Base-by-base conservation (phyloP, 2,888 invertebrate species). In the Carcina quercana region DNA sequence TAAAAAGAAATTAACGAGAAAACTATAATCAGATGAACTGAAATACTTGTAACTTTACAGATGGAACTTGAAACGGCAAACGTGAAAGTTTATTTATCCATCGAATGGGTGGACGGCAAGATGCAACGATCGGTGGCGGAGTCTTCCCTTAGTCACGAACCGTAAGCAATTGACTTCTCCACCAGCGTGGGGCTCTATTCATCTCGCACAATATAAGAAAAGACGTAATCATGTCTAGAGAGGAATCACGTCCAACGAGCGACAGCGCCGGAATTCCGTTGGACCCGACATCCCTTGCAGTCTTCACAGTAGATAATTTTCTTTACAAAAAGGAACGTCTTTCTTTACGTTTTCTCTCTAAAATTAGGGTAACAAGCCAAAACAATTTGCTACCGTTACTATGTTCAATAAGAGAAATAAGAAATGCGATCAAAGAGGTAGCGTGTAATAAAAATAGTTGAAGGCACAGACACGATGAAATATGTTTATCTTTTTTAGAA, bases 231-330 rank as follows among this genome's bases (percentile, higher is more conserved):
- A 68, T 72, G 70, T 62, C 74, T 63, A 50, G 59, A 64, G 63
- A 68, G 60, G 66, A 78, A 75, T 75, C 78, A 76, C 78, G 78
- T 78, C 56, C 68, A 65, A 66, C 68, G 63, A 63, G 59, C 67
- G 64, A 66, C 73, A 70, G 61, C 67, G 62, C 75, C 78, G 78
- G 79, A 80, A 74, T 74, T 79, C 79, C 79, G 78, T 58, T 59
- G 59, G 49, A 50, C 58, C 59, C 64, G 54, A 46, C 66, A 53
- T 57, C 55, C 54, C 47, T 47, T 50, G 59, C 57, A 64, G 60
- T 59, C 57, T 54, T 50, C 53, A 44, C 47, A 45, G 53, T 53
- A 47, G 59, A 67, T 68, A 66, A 67, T 67, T 67, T 69, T 64
- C 63, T 59, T 57, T 51, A 50, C 50, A 61, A 70, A 64, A 61